Evolutionary conservation across 2,888 invertebrate species (phyloP), one percentile per base, ranked within the genome.

Genomic region (Ormyrus nitidulus): DNA sequence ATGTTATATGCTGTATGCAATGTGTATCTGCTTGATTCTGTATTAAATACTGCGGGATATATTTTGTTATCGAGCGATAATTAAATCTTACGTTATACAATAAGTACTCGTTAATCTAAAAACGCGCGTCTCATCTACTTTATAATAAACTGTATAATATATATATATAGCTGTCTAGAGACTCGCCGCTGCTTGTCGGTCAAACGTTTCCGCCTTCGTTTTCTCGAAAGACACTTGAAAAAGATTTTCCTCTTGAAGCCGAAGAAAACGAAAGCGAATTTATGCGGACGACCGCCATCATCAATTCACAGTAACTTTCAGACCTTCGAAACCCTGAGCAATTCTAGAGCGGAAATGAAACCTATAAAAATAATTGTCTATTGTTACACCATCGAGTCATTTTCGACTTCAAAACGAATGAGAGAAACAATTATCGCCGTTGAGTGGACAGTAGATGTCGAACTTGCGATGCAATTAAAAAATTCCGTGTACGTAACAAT

Each of bases 251-350:
- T 44, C 54, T n/a, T n/a, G 2, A 10, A n/a, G 4, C 4, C 49
- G n/a, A 69, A 48, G 11, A 69, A 69, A 7, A 48, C 58, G 48
- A 69, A 48, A 46, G 58, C 58, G 44, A 19, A 51, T 66, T 19
- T 19, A 19, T 19, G 19, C 44, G 44, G 49, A 34, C 53, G 76
- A 49, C 66, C 11, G 44, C 54, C 72, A 44, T 19, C 19, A 19
- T 5, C 62, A 56, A 64, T 56, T 59, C 59, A n/a, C n/a, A 62
- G 64, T 75, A 83, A 80, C 71, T 80, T 68, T 80, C 69, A 76
- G 79, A 82, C 51, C 75, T 83, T 82, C 74, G 56, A 77, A 84
- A 84, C 85, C 86, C 87, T 87, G 86, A 87, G 87, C 83, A 84
- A 84, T 19, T 85, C 85, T 85, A 85, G 54, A 81, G 72, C 13